Evolutionary conservation across 2,797 vertebrate genomes (phyloP), one percentile per base, ranked within the genome.

Genomic region (Apodemus agrarius): DNA sequence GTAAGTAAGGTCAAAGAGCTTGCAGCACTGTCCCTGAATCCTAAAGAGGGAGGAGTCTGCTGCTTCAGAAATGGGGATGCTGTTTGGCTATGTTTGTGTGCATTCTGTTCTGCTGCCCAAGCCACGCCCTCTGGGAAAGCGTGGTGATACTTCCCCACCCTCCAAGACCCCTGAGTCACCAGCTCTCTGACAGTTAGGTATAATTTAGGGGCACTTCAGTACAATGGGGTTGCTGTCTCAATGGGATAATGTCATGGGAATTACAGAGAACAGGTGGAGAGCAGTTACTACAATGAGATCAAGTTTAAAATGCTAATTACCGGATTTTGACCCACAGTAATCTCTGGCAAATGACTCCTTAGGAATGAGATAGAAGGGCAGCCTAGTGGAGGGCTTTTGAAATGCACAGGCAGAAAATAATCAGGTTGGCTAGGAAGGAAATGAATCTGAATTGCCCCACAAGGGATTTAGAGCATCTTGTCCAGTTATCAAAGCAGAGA

Each of bases 261-360:
- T 83, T 91, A 75, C 11, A 65, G 79, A 49, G 69, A 94, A 61
- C 90, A 97, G 87, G 90, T 96, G 49, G 40, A 83, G n/a, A 76
- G 57, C 52, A 76, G 90, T 96, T 43, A 49, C 75, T 43, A 74
- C 43, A 95, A 72, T 91, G 89, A 93, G 87, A 72, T 74, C 52
- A 57, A 43, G 22, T 49, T 94, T 94, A 93, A 91, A 86, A 86
- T 81, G 89, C 29, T 88, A 87, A 95, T 93, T 93, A 91, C 79
- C 72, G 10, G 79, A 91, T 79, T 95, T 87, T 93, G 89, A 95
- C 83, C 57, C 81, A 21, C 29, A 83, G 80, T 84, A 81, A 81
- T 97, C 96, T 96, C 78, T 82, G 95, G 61, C 31, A 94, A 85
- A 69, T 93, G 46, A 80, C 22, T 92, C 37, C 80, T 96, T 79